Percentiles rank a stretch among this genome's conserved stretches.
These are phyloP conservation scores for Ctenoplectra terminalis DNA, from an alignment of 1,140 invertebrate genomes.

Conservation along the genomic window DNA sequence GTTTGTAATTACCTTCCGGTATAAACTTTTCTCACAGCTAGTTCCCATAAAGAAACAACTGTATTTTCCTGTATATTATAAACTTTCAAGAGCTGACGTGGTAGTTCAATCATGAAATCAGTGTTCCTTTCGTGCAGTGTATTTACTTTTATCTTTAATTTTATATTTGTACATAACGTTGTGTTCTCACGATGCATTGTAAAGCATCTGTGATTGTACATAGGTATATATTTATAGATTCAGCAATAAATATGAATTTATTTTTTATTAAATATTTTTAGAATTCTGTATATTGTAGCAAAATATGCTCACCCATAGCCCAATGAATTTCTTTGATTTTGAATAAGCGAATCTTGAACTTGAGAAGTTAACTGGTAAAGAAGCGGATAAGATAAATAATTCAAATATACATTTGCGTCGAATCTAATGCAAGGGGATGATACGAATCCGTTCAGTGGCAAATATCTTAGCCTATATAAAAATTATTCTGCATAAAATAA, in stretches of 20 bases:
- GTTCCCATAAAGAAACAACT: conserved; percentile 72
- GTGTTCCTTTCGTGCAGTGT: conserved; percentile 33
- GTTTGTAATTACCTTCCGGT: conserved; percentile 63
- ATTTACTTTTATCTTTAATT: conserved; percentile 62
- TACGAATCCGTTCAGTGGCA: conserved; percentile 77
- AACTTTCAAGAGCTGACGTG: conserved; percentile 73
- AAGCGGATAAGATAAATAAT: conserved; percentile 76
- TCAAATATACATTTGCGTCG: conserved; percentile 71
- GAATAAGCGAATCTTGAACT: conserved; percentile 28
- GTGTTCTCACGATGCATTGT: conserved; percentile 46
- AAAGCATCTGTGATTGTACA: conserved; percentile 66
- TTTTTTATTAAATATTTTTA: conserved; percentile 7
- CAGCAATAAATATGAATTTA: background rate
- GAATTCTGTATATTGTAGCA: background rate
- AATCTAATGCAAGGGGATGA: conserved; percentile 73
- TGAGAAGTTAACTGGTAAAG: conserved; percentile 69
- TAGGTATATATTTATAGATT: conserved; percentile 34
- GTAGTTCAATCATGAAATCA: conserved; percentile 70
- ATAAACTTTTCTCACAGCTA: conserved; percentile 76
- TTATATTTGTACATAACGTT: conserved; percentile 58
- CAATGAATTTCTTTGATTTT: conserved; percentile 49
- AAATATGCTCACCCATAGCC: conserved; percentile 59
- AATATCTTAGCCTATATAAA: conserved; percentile 70
- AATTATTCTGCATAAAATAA: conserved; percentile 43
- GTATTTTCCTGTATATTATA: conserved; percentile 67